Evolutionary conservation across 2,797 vertebrate genomes (phyloP).

Genomic region (Pseudochromis fuscus): DNA sequence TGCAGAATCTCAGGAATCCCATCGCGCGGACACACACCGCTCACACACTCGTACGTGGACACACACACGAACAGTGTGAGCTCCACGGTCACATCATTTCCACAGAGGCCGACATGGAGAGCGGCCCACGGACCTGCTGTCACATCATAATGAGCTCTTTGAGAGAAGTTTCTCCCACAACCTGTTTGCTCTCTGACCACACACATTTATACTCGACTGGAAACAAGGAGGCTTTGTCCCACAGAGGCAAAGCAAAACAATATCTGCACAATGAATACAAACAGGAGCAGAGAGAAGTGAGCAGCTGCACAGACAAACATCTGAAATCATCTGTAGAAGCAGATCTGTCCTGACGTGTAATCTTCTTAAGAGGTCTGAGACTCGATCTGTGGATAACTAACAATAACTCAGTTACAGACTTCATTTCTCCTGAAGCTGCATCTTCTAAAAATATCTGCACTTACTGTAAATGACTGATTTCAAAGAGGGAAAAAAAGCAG

Average conservation of each 20-base stretch:
- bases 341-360: slow-evolving; percentile 11
- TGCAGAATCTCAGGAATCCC: slow-evolving; percentile 72
- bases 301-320: background rate
- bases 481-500: slow-evolving; percentile 27
- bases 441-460: slow-evolving; percentile 29
- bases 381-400: slow-evolving; percentile 2
- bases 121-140: slow-evolving; percentile 56
- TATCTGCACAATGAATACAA: slow-evolving; percentile 22
- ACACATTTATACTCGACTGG: slow-evolving; percentile 47
- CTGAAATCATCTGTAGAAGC: background rate
- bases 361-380: slow-evolving; percentile 4
- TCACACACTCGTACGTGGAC: slow-evolving; percentile 45
- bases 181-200: slow-evolving; percentile 46
- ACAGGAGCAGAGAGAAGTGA: background rate
- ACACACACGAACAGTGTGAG: slow-evolving; percentile 15
- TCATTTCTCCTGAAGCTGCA: background rate
- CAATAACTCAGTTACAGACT: background rate
- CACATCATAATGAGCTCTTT: slow-evolving; percentile 74
- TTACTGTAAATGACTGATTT: slow-evolving; percentile 19
- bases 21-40: slow-evolving; percentile 22
- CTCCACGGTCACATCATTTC: slow-evolving; percentile 49
- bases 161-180: slow-evolving; percentile 73
- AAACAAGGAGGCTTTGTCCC: slow-evolving; percentile 60
- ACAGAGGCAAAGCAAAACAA: slow-evolving; percentile 20
- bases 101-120: slow-evolving; percentile 52